Evolutionary conservation across 2,888 invertebrate species (phyloP), one percentile per base, ranked within the genome.

Genomic region (Hanleya hanleyi): DNA sequence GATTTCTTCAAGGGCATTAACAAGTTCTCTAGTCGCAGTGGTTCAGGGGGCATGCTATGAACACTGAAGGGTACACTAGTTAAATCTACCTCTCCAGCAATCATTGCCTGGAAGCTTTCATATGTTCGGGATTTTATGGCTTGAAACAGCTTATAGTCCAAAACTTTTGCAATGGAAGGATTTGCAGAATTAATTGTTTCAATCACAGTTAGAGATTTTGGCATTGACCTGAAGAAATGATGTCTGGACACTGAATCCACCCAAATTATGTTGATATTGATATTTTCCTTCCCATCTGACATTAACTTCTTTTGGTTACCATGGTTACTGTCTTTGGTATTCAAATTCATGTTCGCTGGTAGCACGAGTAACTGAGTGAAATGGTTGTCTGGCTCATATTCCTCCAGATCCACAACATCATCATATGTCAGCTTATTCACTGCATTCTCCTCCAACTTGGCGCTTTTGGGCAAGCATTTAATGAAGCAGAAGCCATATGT

Each of bases 141-240:
- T 66, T 87, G 87, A n/a, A 85, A 72, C 29, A 86, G 76, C 41
- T 84, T 77, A 78, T 81, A 87, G 70, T 84, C 85, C 12, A 86
- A 71, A 6, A 85, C 81, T 37, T 73, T n/a, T 7, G 73, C 15
- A 62, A 47, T 15, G 35, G 15, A 41, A n/a, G 62, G 51, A 1
- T 33, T 1, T 7, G 68, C 51, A 7, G 51, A 15, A 29, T 69
- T 64, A 33, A 84, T 47, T 7, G 64, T 62, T 41, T 81, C 75
- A 26, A 86, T 73, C 0, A 71, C 49, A 38, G 75, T 36, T 0
- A 83, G 74, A 33, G 84, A 80, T 72, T 80, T 75, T 29, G 83
- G 81, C 51, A 86, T 61, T 7, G 85, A 83, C 15, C 86, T 64
- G 67, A 77, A 84, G 49, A 86, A 85, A 77, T 86, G 86, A 68